Evolutionary conservation across 2,888 invertebrate genomes (phyloP).

Genomic region (Epinotia demarniana): DNA sequence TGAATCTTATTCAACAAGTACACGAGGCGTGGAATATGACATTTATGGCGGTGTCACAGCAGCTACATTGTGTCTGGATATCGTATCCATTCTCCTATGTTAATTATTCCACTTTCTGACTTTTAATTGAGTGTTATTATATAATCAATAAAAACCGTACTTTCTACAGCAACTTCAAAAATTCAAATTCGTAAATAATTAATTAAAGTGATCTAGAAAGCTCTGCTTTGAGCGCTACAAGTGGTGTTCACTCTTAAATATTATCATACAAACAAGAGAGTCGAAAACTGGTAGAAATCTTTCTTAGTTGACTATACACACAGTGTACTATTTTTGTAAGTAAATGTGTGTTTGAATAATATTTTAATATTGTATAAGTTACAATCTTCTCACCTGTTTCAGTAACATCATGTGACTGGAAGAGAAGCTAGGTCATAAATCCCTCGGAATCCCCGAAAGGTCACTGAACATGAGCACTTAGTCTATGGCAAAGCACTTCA

Average conservation of each 20-base stretch:
- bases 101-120: background rate
- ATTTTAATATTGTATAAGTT: background rate
- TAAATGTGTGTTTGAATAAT: no score
- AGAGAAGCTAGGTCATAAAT: constrained; percentile 48
- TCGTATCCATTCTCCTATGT: background rate
- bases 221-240: background rate
- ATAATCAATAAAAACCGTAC: background rate
- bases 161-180: background rate
- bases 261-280: no score
- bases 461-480: constrained; percentile 58
- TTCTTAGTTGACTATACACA: no score
- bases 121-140: background rate
- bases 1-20: background rate
- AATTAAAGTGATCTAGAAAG: background rate
- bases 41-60: background rate
- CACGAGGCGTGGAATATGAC: background rate
- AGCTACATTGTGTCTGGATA: background rate
- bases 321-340: no score
- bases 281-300: no score
- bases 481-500: constrained; percentile 59
- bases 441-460: constrained; percentile 49
- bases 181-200: background rate
- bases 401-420: constrained; percentile 59
- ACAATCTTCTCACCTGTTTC: constrained; percentile 60
- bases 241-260: background rate